These are phyloP conservation scores for Cromileptes altivelis DNA, from an alignment of 2,113 vertebrate species.

Conservation along the genomic window DNA sequence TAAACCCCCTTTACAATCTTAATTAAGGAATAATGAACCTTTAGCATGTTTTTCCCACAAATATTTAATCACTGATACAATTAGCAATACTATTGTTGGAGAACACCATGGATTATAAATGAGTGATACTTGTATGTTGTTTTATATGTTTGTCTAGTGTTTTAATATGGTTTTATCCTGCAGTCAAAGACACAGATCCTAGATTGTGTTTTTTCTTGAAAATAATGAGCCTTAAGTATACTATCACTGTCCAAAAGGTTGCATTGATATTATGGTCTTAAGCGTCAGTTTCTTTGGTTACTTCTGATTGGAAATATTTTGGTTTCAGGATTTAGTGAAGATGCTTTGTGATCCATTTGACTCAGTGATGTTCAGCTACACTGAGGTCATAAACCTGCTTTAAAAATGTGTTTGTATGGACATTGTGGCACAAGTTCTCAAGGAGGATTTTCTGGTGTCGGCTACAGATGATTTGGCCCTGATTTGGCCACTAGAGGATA, in stretches of 20 bases:
- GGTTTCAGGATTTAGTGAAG: constrained; percentile 13
- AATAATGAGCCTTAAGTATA: neutral
- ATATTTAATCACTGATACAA: too few species aligned
- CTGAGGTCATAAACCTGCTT: neutral
- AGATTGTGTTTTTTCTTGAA: neutral
- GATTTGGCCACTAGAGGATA: neutral
- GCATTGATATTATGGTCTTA: neutral
- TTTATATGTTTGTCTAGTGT: too few species aligned
- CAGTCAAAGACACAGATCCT: neutral
- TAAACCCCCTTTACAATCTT: too few species aligned
- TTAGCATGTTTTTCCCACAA: too few species aligned
- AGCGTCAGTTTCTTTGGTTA: constrained; percentile 34
- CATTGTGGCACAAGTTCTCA: neutral
- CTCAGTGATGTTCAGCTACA: constrained; percentile 11
- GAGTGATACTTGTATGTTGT: too few species aligned
- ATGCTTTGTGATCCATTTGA: neutral
- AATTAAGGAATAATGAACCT: too few species aligned
- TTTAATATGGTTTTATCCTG: too few species aligned
- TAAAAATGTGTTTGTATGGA: neutral
- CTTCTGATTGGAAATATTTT: neutral
- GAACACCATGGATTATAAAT: too few species aligned
- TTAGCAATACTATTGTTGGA: too few species aligned
- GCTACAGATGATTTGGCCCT: neutral
- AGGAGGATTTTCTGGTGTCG: neutral
- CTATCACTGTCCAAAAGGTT: neutral